A percentile compares a stretch with the other conserved stretches of the same genome.
Evolutionary conservation across 2,113 vertebrate genomes (phyloP).

Genomic region (Gobio gobio): DNA sequence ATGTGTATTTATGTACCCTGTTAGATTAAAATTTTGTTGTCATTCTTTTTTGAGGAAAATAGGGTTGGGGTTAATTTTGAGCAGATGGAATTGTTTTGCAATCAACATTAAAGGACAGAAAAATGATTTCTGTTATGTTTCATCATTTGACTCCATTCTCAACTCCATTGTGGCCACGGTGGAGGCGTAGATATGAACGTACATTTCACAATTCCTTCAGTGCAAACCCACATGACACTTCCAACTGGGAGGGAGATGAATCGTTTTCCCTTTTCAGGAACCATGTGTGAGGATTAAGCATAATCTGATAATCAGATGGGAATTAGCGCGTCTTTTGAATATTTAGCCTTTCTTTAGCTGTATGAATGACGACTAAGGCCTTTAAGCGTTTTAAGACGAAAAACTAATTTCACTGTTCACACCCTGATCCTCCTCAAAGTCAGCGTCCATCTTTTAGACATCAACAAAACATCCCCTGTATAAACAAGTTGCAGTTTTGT

Average conservation of each 20-base stretch:
- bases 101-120: conserved; percentile 80
- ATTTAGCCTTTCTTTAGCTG: neutral
- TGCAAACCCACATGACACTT: neutral
- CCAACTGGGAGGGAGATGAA: conserved; percentile 5
- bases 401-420: neutral
- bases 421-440: neutral
- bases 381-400: neutral
- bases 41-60: conserved; percentile 64
- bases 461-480: neutral
- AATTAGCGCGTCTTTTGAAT: neutral
- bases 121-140: conserved; percentile 42
- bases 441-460: neutral
- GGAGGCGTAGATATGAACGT: neutral
- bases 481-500: neutral
- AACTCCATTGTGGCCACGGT: neutral
- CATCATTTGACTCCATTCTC: neutral
- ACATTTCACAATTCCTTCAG: neutral
- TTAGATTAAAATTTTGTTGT: conserved; percentile 62
- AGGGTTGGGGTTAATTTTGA: conserved; percentile 64
- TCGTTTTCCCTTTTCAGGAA: neutral
- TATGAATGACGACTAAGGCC: neutral
- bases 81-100: conserved; percentile 78
- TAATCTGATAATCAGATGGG: conserved; percentile 15
- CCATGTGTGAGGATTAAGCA: conserved; percentile 20
- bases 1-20: conserved; percentile 74